Base-by-base conservation (phyloP, 1,140 invertebrate species). In the Zaprionus gabonicus region DNA sequence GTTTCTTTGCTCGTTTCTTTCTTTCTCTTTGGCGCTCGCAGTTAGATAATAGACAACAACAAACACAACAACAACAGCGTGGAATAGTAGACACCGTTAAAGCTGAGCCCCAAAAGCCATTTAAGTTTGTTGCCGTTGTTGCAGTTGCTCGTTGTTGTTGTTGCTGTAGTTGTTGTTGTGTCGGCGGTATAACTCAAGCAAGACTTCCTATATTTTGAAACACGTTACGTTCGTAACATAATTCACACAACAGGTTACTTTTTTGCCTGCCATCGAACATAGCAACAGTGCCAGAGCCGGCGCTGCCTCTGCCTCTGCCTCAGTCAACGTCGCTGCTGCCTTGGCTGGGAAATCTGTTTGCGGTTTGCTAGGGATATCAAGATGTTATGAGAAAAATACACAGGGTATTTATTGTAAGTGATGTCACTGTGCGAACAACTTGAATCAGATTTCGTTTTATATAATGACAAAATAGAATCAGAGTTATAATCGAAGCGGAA, bases 181-280 rank as follows among this genome's bases (percentile, higher is more conserved):
- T 72, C 78, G 79, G 72, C 76, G 64, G 82, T 88, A 90, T 90
- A 85, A 84, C 71, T 91, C 85, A 90, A 87, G 76, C 90, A 82
- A 91, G 91, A 92, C 91, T 92, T 92, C 91, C 91, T 92, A 92
- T 92, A 92, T 92, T 92, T 92, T 91, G 91, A 92, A 92, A 92
- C 91, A 92, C 82, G 91, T 92, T 92, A 92, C 91, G 91, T 92
- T 92, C 84, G 91, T 92, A 92, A 92, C 87, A 92, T 85, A 92
- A 92, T 92, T 91, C 87, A 91, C 91, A 91, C 86, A 91, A 87
- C 86, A 91, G 82, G 81, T 83, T 80, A 83, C 83, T 55, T 57
- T 58, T 46, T 23, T 10, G 31, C 31, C 31, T 34, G 28, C 36
- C 27, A 56, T 17, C 31, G 31, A 55, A 23, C 63, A 34, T 73